Base-by-base conservation (phyloP, 2,888 invertebrate species). In the Trichogramma dendrolimi region DNA sequence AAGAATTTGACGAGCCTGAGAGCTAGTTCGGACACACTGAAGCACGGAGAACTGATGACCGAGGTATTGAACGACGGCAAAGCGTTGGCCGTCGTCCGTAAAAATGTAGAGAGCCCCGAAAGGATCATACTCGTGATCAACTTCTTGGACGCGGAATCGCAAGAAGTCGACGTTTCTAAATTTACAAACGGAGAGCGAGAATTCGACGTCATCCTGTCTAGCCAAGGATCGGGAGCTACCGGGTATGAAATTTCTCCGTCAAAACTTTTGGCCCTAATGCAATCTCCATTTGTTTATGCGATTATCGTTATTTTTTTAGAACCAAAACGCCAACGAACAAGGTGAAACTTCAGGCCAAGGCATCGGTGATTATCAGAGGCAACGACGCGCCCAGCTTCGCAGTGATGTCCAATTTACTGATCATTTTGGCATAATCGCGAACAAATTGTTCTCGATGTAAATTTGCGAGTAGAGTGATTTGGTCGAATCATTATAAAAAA, bases 1-100 rank as follows among this genome's bases (percentile, higher is more conserved):
- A 83, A 83, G 68, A 70, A 77, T 0, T 75, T 91, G 39, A 75
- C 84, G 0, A 64, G 74, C 4, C 73, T 90, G 10, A 82, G 88
- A 6, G 79, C 81, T 8, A 75, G 81, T 8, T 72, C 79, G 0
- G 78, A 81, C 0, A 60, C 64, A 5, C 77, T 89, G 27, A 80
- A 79, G 67, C 68, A 82, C 10, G 87, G 87, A 11, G 78, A 81
- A 68, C 82, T 85, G 52, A 77, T 80, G 60, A 83, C 86, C 4
- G 77, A 82, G 48, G 83, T 85, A 0, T 70, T 83, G 1, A 83
- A 83, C 51, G 72, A 81, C 1, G 80, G 81, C 53, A 40, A 68
- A 4, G 64, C 71, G 4, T 27, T 75, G n/a, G 57, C 58, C 1
- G 61, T 74, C 2, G 5, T 63, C 0, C 67, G 75, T 11, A 27